Base-by-base conservation (phyloP, 1,140 invertebrate species). In the Lordiphosa mommai region DNA sequence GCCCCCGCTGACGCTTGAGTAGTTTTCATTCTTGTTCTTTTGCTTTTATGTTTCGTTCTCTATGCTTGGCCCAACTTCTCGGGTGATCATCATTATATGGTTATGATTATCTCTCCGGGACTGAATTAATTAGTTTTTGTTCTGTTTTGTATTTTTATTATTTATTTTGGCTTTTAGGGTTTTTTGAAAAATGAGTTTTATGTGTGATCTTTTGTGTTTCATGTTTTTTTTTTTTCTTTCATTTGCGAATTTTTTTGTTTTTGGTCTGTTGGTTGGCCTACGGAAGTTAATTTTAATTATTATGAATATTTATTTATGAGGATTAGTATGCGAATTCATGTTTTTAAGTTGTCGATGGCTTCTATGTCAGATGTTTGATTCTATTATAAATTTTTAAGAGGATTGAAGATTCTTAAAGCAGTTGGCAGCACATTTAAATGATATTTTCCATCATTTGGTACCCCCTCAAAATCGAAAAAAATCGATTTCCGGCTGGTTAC, bases 271-370 rank as follows among this genome's bases (percentile, higher is more conserved):
- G 16, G 52, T 5, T 27, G 2, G 36, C 37, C 60, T 49, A 50
- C 44, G 56, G 60, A 63, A 61, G 60, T 61, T 23, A 4, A 4
- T 30, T 51, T 48, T 36, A 51, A 61, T 37, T 29, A 49, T 41
- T 49, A 40, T 30, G n/a, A 12, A 8, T 34, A 34, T 8, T 48
- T 6, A 16, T 48, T 32, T 34, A 12, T 8, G 4, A 3, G 6
- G 14, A 38, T 14, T 37, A 13, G 32, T 34, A 12, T 8, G 4
- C 8, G 6, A 38, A 38, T 14, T 37, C 13, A 9, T 9, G 5
- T 7, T 37, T 37, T 3, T 8, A 14, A 37, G 8, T 1, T 1
- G 13, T 4, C 12, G n/a, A 41, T 27, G 23, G 6, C 7, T 27
- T 7, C 23, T 27, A 2, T 7, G 7, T 27, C 23, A 27, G 23